Percentiles rank a stretch among this genome's conserved stretches.
phyloP scores from a whole-genome alignment of 2,113 vertebrate species.

The Scartelaos histophorus region DNA sequence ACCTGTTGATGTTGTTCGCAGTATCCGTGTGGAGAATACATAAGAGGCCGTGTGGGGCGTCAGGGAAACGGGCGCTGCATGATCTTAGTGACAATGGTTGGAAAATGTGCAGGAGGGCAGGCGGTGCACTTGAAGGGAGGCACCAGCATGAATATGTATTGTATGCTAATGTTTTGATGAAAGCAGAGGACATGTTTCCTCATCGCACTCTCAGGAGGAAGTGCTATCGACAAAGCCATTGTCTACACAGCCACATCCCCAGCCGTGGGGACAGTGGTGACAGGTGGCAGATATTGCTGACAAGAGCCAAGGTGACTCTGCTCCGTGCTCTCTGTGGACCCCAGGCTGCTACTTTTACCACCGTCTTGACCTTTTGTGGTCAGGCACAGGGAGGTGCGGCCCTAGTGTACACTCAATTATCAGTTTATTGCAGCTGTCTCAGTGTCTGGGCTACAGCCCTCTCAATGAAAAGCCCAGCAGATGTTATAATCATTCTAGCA shows the following conservation, averaged over 20 bases:
- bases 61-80: conserved; percentile 45
- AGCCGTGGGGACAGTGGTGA: conserved; percentile 48
- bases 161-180: conserved; percentile 70
- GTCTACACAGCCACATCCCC: conserved; percentile 31
- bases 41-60: conserved; percentile 57
- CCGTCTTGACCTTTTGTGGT: conserved; percentile 49
- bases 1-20: conserved; percentile 66
- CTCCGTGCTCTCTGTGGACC: conserved; percentile 34
- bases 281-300: conserved; percentile 68
- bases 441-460: background rate
- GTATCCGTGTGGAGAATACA: conserved; percentile 44
- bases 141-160: conserved; percentile 71
- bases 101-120: conserved; percentile 54
- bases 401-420: conserved; percentile 26
- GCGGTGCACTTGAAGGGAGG: conserved; percentile 49
- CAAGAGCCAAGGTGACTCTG: conserved; percentile 67
- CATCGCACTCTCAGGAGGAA: conserved; percentile 41
- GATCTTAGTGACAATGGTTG: conserved; percentile 54
- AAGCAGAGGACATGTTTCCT: conserved; percentile 60
- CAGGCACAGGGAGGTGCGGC: conserved; percentile 27
- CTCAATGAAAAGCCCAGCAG: background rate
- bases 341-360: conserved; percentile 40
- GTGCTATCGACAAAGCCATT: conserved; percentile 53
- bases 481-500: background rate
- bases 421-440: conserved; percentile 17